These are phyloP conservation scores for Mareca penelope DNA, from an alignment of 2,797 vertebrate species.

Conservation along the genomic window DNA sequence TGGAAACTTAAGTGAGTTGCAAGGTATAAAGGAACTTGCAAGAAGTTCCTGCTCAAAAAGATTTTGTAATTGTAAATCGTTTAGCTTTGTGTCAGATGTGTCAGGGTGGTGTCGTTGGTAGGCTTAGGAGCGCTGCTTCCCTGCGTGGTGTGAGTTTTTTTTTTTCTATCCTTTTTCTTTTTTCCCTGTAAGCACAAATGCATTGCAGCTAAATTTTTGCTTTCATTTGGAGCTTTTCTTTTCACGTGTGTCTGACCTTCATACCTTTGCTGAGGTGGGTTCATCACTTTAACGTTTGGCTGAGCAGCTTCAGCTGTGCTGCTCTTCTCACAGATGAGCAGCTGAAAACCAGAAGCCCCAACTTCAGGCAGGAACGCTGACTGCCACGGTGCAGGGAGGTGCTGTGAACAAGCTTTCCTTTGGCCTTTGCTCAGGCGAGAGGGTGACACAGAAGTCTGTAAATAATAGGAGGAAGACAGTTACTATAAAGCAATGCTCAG, in stretches of 20 bases:
- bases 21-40: neutral
- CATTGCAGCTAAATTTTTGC: conserved; percentile 19
- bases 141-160: neutral
- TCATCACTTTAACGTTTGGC: neutral
- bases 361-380: neutral
- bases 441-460: neutral
- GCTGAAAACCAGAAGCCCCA: neutral
- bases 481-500: neutral
- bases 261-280: neutral
- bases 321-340: neutral
- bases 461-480: neutral
- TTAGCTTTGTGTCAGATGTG: neutral
- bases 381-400: neutral
- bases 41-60: neutral
- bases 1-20: neutral
- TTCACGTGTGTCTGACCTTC: neutral
- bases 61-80: neutral
- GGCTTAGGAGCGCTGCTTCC: neutral
- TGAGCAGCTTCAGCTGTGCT: neutral
- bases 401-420: neutral
- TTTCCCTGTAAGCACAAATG: neutral
- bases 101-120: neutral
- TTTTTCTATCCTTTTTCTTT: neutral
- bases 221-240: conserved; percentile 29
- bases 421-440: neutral